Evolutionary conservation across 2,888 invertebrate species (phyloP), one percentile per base, ranked within the genome.

Genomic region (Achlya flavicornis): DNA sequence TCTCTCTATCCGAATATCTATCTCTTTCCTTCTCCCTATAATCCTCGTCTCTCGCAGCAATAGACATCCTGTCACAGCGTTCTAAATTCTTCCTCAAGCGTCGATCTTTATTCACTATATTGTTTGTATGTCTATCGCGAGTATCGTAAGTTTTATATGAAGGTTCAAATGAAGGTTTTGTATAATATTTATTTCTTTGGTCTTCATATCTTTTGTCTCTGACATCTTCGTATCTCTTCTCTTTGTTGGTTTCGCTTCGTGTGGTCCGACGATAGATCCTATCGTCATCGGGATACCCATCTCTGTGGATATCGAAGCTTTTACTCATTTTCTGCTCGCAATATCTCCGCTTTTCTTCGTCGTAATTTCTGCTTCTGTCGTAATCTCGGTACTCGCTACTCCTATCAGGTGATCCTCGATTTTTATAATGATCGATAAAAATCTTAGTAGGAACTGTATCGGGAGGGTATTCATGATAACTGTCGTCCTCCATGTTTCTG

Each of bases 241-340:
- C 81, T 58, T 78, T 86, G 4, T 83, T 64, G 38, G 72, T 75
- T 16, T 86, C 92, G 65, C 90, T 91, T 60, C 92, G 80, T 4
- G 84, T 69, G 0, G 87, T 86, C 48, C 83, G 81, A 4, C 85
- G 80, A 32, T 68, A 76, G 63, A 19, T 6, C 16, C 85, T 77
- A 1, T 86, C 86, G 4, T 88, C 89, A 0, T 89, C 87, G 0
- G 57, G 63, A 43, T 83, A 87, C 16, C 66, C 69, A 3, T 89
- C 86, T 48, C 88, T 81, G 1, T 81, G 83, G 2, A 85, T 67
- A 5, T 92, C 91, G 59, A 87, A 92, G 64, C 92, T 92, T 64
- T 91, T 81, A 63, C 89, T 91, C 1, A 88, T 84, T 63, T 85
- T 91, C 62, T 89, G 87, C 33, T 89, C 91, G 43, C 79, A 83